Evolutionary conservation across 2,797 vertebrate species (phyloP).

Genomic region (Orientallactaga sibirica): DNA sequence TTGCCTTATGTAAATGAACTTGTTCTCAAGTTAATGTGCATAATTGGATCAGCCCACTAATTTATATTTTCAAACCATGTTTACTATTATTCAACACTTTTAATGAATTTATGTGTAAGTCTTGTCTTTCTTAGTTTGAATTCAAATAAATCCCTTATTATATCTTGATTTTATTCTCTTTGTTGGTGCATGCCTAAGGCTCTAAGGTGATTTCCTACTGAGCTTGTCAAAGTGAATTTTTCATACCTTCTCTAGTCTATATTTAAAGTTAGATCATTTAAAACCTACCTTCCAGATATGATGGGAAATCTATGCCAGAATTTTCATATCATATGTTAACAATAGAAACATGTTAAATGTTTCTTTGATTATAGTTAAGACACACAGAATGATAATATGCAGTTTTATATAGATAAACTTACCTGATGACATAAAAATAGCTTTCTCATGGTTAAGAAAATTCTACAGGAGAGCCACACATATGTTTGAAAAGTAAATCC

Average conservation of each 20-base stretch:
- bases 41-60: background rate
- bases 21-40: background rate
- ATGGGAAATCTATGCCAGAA: background rate
- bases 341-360: background rate
- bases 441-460: background rate
- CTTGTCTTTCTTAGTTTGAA: background rate
- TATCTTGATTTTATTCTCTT: background rate
- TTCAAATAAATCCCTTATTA: background rate
- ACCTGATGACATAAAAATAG: background rate
- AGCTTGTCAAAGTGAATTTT: background rate
- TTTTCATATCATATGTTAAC: constrained; percentile 34
- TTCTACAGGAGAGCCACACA: background rate
- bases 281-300: background rate
- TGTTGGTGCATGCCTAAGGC: background rate
- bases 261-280: background rate
- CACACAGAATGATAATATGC: background rate
- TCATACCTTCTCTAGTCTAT: background rate
- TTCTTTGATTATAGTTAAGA: constrained; percentile 2
- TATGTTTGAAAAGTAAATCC: background rate
- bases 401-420: background rate
- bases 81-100: background rate
- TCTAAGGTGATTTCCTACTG: background rate
- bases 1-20: background rate
- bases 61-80: background rate
- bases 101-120: background rate